A percentile compares a stretch with the other conserved stretches of the same genome.
These are phyloP conservation scores for Papilio machaon DNA, from an alignment of 1,140 invertebrate genomes.

Conservation along the genomic window DNA sequence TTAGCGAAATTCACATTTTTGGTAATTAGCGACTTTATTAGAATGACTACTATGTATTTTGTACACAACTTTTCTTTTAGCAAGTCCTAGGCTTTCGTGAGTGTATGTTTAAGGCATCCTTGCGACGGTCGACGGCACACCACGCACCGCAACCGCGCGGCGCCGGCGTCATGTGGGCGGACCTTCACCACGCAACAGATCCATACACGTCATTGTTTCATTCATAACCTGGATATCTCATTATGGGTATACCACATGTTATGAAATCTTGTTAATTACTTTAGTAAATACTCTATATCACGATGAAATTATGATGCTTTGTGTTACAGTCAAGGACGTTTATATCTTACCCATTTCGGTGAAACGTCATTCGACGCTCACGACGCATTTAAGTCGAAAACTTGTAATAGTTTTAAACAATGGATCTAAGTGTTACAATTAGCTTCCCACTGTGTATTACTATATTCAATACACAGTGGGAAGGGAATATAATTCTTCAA, in stretches of 20 bases:
- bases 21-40: neutral
- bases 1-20: neutral
- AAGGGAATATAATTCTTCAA: neutral
- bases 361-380: too few relatives aligned
- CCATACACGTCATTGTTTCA: conserved; percentile 18
- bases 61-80: neutral
- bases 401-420: too few relatives aligned
- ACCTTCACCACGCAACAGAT: neutral
- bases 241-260: neutral
- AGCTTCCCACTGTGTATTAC: too few relatives aligned
- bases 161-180: conserved; percentile 26
- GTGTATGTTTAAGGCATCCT: conserved; percentile 40
- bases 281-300: neutral
- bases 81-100: conserved; percentile 41
- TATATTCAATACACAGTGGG: neutral
- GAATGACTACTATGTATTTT: neutral
- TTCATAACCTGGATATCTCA: neutral
- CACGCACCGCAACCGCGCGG: conserved; percentile 28
- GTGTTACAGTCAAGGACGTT: neutral
- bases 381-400: too few relatives aligned
- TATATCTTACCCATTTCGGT: neutral
- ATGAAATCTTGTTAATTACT: neutral
- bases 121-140: conserved; percentile 49
- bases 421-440: too few relatives aligned
- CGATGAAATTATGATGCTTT: neutral